These are phyloP conservation scores for Thamnophis sirtalis DNA, from an alignment of 2,113 vertebrate species.

Conservation along the genomic window DNA sequence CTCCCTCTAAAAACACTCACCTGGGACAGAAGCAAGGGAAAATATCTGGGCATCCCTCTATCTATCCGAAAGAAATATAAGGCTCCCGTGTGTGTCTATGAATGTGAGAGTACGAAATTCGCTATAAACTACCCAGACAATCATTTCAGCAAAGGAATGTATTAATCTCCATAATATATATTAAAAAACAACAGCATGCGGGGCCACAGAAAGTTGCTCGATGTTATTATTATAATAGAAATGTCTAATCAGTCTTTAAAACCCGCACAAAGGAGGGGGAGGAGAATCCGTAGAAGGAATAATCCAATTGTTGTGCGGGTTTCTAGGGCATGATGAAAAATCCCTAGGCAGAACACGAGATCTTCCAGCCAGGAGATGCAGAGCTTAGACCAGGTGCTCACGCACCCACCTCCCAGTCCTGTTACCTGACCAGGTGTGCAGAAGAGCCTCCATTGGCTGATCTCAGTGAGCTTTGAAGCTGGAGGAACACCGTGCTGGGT, in stretches of 20 bases:
- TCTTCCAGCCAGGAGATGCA: background rate
- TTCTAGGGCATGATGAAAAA: background rate
- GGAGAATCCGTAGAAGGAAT: no score
- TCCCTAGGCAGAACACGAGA: background rate
- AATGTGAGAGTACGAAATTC: background rate
- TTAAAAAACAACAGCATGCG: background rate
- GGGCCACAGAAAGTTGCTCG: background rate
- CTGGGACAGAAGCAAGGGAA: background rate
- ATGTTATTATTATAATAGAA: background rate
- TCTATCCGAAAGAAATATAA: background rate
- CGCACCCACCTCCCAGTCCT: background rate
- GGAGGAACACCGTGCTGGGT: no score
- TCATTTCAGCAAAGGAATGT: background rate
- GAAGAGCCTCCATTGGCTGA: background rate
- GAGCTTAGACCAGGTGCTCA: background rate
- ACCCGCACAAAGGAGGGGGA: background rate
- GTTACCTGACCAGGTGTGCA: background rate
- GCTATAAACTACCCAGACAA: no score
- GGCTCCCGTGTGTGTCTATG: background rate
- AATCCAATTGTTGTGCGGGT: background rate
- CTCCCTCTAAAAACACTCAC: background rate
- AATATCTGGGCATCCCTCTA: background rate
- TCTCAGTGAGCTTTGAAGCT: background rate
- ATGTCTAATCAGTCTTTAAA: background rate
- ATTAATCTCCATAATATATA: background rate